phyloP scores from a whole-genome alignment of 2,888 invertebrate species.

The Ceramica pisi region DNA sequence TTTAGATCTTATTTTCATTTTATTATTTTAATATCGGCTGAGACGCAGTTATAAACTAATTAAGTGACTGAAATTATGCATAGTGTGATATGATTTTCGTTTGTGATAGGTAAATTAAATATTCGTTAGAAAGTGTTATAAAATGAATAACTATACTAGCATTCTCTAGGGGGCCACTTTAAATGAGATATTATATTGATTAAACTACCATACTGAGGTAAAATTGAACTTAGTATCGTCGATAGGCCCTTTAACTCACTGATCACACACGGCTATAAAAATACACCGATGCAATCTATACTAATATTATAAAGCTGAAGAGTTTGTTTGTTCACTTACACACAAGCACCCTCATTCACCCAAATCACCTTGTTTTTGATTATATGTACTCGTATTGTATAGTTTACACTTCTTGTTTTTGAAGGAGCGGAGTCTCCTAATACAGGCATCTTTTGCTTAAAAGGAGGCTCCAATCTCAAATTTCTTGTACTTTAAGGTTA shows the following conservation, averaged over 20 bases:
- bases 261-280: too few species aligned
- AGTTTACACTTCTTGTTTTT: too few species aligned
- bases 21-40: constrained; percentile 46
- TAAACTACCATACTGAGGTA: neutral
- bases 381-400: too few species aligned
- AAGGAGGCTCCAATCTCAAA: too few species aligned
- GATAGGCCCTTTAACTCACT: neutral
- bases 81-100: constrained; percentile 30
- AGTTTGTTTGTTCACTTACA: too few species aligned
- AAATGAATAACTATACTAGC: constrained; percentile 26
- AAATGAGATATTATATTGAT: neutral
- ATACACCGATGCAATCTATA: too few species aligned
- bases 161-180: neutral
- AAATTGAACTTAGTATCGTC: neutral
- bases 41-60: constrained; percentile 45
- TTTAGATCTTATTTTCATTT: constrained; percentile 53
- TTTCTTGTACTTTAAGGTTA: too few species aligned
- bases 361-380: too few species aligned
- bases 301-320: too few species aligned
- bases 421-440: too few species aligned
- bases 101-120: constrained; percentile 17
- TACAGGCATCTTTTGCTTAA: too few species aligned
- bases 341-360: too few species aligned
- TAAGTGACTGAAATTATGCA: constrained; percentile 46
- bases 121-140: constrained; percentile 44